Conservation (phyloP, 2,888 invertebrate genomes). For the Meteorus colon region DNA sequence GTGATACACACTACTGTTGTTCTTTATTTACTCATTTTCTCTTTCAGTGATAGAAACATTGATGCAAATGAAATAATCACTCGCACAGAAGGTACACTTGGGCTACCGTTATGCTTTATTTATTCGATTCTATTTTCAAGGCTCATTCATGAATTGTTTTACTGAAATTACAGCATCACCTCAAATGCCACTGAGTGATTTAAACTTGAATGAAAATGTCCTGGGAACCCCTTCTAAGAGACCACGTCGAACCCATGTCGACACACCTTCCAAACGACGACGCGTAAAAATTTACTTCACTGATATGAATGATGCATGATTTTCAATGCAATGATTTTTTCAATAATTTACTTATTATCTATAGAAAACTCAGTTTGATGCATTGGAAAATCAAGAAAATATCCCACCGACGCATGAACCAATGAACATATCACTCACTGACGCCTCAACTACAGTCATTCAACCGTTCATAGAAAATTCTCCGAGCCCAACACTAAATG, state of each 20-base stretch:
- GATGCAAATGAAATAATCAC: not conserved
- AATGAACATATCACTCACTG: not conserved
- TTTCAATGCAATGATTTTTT: not conserved
- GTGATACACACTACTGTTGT: too few species aligned
- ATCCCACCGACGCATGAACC: not conserved
- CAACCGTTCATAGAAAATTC: not conserved
- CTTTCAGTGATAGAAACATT: not conserved
- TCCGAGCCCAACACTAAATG: not conserved
- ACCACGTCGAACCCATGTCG: constrained; percentile 14
- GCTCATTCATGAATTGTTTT: not conserved
- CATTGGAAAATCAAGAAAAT: constrained; percentile 10
- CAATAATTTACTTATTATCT: not conserved
- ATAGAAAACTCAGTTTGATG: not conserved
- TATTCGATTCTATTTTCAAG: not conserved
- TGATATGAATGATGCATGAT: too few species aligned
- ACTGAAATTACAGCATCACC: not conserved
- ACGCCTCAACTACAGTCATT: too few species aligned
- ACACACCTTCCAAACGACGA: constrained; percentile 46
- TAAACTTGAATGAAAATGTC: not conserved
- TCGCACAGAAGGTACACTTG: not conserved
- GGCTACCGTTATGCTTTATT: not conserved
- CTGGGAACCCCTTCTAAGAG: constrained; percentile 39
- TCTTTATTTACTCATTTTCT: too few species aligned
- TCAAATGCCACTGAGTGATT: not conserved
- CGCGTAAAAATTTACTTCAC: constrained; percentile 37